These are phyloP conservation scores for Manis pentadactyla DNA, from an alignment of 2,797 vertebrate species.

Conservation along the genomic window DNA sequence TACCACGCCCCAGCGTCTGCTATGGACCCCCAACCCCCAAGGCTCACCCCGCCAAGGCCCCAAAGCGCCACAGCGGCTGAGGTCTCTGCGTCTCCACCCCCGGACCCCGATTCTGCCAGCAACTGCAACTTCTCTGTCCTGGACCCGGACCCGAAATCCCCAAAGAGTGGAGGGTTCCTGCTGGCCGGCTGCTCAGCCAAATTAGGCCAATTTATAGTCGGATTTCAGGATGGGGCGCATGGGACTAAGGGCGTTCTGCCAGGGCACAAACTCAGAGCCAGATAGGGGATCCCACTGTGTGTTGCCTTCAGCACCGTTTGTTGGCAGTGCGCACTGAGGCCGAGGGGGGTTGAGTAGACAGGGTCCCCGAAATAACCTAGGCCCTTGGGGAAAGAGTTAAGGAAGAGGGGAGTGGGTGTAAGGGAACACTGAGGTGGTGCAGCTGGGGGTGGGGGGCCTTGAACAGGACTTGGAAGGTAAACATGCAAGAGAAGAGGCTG, in stretches of 20 bases:
- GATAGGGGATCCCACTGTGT: not conserved
- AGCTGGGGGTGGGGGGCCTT: not conserved
- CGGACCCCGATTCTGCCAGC: not conserved
- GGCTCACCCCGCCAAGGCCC: not conserved
- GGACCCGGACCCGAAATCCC: not conserved
- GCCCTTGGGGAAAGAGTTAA: not conserved
- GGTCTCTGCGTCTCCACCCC: not conserved
- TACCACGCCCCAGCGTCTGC: slow-evolving; percentile 19
- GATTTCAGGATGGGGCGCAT: fast-evolving
- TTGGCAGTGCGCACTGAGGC: not conserved
- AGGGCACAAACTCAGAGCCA: not conserved
- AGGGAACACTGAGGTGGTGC: not conserved
- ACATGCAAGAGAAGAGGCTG: fast-evolving
- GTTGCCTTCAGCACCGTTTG: fast-evolving
- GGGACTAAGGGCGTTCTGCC: not conserved
- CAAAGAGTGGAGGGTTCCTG: not conserved
- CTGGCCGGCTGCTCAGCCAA: not conserved
- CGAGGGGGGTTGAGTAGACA: no score
- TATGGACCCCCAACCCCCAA: not conserved
- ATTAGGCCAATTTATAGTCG: not conserved
- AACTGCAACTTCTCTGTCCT: not conserved
- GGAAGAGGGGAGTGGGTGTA: not conserved
- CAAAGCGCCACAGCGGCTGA: not conserved
- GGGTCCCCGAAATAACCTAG: not conserved
- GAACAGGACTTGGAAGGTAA: not conserved